These are phyloP conservation scores for Scotopteryx bipunctaria DNA, from an alignment of 2,888 invertebrate species.

Conservation along the genomic window DNA sequence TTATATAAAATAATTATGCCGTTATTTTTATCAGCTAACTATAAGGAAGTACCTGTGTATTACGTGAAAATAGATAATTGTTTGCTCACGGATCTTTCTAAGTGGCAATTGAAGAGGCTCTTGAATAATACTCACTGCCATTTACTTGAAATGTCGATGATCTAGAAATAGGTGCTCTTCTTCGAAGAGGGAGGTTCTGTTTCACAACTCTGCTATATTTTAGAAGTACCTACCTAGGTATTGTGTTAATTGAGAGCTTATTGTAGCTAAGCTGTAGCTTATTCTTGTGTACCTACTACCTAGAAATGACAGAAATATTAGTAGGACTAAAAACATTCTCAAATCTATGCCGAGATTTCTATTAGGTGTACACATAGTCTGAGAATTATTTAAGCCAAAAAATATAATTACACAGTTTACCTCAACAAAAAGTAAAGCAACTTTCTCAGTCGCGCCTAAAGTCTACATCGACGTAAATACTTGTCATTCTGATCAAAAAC, in stretches of 20 bases:
- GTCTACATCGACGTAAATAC: slow-evolving; percentile 43
- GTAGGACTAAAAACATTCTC: too few relatives aligned
- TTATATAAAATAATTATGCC: too few relatives aligned
- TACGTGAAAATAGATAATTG: slow-evolving; percentile 1
- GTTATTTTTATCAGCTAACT: too few relatives aligned
- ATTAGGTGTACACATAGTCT: too few relatives aligned
- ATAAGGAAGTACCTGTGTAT: too few relatives aligned
- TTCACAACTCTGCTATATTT: not conserved
- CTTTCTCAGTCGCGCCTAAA: slow-evolving; percentile 12
- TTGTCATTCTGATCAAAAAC: slow-evolving; percentile 57
- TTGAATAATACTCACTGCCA: slow-evolving; percentile 8
- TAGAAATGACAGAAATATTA: too few relatives aligned
- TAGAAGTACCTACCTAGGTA: too few relatives aligned
- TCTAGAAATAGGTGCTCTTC: not conserved
- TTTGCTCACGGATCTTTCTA: slow-evolving; percentile 11
- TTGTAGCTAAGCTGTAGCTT: too few relatives aligned
- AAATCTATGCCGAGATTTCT: too few relatives aligned
- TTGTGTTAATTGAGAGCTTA: too few relatives aligned
- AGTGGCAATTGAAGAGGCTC: slow-evolving; percentile 7
- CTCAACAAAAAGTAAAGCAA: slow-evolving; percentile 4
- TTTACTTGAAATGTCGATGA: slow-evolving; percentile 6
- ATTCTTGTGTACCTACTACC: too few relatives aligned
- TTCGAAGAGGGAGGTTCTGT: not conserved
- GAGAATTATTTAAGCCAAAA: too few relatives aligned
- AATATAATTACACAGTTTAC: not conserved